Evolutionary conservation across 1,140 invertebrate species (phyloP), one percentile per base, ranked within the genome.

Genomic region (Glossosoma conforme): DNA sequence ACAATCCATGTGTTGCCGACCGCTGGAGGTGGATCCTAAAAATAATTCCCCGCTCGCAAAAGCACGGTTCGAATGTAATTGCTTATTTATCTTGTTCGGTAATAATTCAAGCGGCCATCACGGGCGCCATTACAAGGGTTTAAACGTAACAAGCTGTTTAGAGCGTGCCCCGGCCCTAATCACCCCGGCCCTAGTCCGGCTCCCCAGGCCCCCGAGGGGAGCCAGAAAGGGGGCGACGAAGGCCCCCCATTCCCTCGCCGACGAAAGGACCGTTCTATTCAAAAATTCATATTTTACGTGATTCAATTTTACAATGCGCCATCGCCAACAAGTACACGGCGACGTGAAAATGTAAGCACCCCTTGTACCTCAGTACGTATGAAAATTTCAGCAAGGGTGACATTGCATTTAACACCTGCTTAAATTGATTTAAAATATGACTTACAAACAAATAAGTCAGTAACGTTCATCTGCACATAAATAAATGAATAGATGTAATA

Each of bases 281-380:
- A 51, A 58, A 58, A 58, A 58, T 58, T 58, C 56, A 58, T 58
- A 58, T 58, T 58, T 58, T 58, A 58, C 56, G 56, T 58, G 56
- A 58, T 58, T 58, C 56, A 58, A 58, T 58, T 58, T 53, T 58
- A 58, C 56, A 58, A 58, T 58, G 46, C 37, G 56, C 51, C 50
- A 36, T 44, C 36, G 46, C 44, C 46, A 49, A 54, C 51, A 46
- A 41, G 36, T 58, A 42, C 47, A 51, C n/a, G 18, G 46, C 38
- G 46, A 24, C 19, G 15, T 24, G 19, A 38, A 48, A 48, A 40
- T 4, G 36, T 17, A 38, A n/a, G n/a, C n/a, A n/a, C n/a, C n/a
- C n/a, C n/a, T n/a, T n/a, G n/a, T n/a, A n/a, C n/a, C n/a, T n/a
- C n/a, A n/a, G n/a, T n/a, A n/a, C n/a, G n/a, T n/a, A n/a, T n/a